phyloP scores from a whole-genome alignment of 2,888 invertebrate species.

The Torymus tubicola region DNA sequence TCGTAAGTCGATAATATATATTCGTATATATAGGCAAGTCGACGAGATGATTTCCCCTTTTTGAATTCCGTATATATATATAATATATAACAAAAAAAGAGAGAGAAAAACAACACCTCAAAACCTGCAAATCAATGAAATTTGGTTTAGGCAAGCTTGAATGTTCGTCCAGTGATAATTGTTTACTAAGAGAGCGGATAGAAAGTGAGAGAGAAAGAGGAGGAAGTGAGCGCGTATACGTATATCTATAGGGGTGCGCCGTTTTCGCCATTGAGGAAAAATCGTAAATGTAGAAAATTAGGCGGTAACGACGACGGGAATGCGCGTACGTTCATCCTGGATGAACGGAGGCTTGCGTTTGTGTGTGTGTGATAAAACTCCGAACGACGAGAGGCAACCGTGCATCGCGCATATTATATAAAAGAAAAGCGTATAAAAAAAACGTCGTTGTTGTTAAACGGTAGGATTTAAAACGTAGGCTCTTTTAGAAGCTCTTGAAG shows the following conservation, averaged over 20 bases:
- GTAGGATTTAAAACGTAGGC: slow-evolving; percentile 65
- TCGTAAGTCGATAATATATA: neutral
- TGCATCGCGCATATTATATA: too few species aligned
- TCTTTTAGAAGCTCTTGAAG: slow-evolving; percentile 70
- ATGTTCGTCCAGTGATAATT: slow-evolving; percentile 42
- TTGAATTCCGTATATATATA: neutral
- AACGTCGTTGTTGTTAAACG: slow-evolving; percentile 67
- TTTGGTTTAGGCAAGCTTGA: slow-evolving; percentile 54
- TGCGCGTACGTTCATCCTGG: too few species aligned
- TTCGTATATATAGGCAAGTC: neutral
- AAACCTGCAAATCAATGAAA: slow-evolving; percentile 51
- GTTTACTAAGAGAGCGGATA: neutral
- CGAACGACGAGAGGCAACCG: neutral
- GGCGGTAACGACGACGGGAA: too few species aligned
- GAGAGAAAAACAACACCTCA: too few species aligned
- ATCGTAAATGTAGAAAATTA: too few species aligned
- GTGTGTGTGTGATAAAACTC: neutral
- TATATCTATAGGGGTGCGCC: too few species aligned
- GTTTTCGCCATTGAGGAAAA: too few species aligned
- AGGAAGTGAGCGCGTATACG: too few species aligned
- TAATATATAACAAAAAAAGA: slow-evolving; percentile 4
- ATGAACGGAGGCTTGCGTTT: too few species aligned
- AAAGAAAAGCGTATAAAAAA: slow-evolving; percentile 18
- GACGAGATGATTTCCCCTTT: neutral
- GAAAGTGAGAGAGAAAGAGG: too few species aligned